Percentiles rank a stretch among this genome's conserved stretches.
Conservation (phyloP, 1,140 invertebrate species). For the Acromyrmex echinatior region DNA sequence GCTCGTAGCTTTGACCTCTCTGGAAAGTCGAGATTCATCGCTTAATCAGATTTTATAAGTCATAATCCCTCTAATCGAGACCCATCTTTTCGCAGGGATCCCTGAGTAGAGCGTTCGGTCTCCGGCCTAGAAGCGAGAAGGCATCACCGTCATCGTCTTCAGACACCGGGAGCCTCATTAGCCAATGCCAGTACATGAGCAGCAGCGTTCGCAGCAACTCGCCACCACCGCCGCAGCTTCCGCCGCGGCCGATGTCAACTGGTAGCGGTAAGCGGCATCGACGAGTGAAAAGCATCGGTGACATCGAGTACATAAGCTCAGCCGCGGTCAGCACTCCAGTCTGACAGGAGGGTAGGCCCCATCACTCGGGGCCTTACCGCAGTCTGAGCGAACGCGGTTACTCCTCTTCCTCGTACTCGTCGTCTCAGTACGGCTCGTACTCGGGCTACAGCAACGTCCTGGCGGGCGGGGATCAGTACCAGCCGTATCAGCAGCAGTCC, state of each 20-base stretch:
- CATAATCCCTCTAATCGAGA: background rate
- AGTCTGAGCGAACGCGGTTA: conserved; percentile 85
- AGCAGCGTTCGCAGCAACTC: conserved; percentile 81
- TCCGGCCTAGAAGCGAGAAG: conserved; percentile 88
- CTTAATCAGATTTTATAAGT: background rate
- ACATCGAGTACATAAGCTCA: conserved; percentile 89
- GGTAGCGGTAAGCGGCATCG: conserved; percentile 87
- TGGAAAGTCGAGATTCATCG: conserved; percentile 58
- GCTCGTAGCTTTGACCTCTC: conserved; percentile 52
- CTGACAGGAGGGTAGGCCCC: conserved; percentile 85
- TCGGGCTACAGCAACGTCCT: conserved; percentile 84
- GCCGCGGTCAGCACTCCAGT: conserved; percentile 84
- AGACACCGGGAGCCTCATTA: conserved; percentile 87
- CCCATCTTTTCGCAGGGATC: conserved; percentile 89
- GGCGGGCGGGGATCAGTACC: conserved; percentile 71
- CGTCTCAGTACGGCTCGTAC: conserved; percentile 83
- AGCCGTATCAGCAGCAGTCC: conserved; percentile 80
- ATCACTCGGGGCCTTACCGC: conserved; percentile 84
- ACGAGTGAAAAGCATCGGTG: conserved; percentile 91
- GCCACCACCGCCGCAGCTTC: conserved; percentile 83
- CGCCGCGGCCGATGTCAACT: conserved; percentile 80
- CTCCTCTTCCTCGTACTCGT: conserved; percentile 81
- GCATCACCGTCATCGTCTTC: conserved; percentile 88
- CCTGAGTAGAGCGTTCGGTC: conserved; percentile 91
- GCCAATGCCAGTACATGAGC: conserved; percentile 86